Conservation (phyloP, 2,888 invertebrate genomes). For the Parnassius glacialis region DNA sequence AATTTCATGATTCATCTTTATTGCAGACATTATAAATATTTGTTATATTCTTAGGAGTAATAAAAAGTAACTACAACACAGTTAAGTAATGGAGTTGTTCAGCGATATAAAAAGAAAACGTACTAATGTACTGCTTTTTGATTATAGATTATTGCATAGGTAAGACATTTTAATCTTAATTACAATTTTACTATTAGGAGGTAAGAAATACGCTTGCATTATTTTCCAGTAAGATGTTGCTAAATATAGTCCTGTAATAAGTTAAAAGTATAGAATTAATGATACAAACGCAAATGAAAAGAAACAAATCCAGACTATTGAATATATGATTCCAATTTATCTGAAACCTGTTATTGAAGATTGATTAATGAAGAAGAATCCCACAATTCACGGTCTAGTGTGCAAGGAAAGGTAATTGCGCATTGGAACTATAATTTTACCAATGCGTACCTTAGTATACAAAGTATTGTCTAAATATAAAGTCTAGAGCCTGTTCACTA, state of each 20-base stretch:
- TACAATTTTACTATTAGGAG: no score
- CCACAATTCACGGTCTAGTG: slow-evolving; percentile 25
- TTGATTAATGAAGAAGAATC: slow-evolving; percentile 27
- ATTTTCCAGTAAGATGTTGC: no score
- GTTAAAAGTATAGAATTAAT: no score
- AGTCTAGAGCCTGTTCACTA: slow-evolving; percentile 57
- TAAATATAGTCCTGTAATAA: no score
- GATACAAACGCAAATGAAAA: no score
- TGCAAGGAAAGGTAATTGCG: slow-evolving; percentile 15
- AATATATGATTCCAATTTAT: slow-evolving; percentile 14
- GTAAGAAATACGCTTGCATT: no score
- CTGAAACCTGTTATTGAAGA: slow-evolving; percentile 25
- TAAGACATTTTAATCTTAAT: no score
- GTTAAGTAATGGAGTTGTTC: not conserved
- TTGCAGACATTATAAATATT: not conserved
- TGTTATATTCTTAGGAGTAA: no score
- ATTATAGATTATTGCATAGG: not conserved
- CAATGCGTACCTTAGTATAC: slow-evolving; percentile 16
- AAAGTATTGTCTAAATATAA: no score
- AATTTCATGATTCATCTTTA: not conserved
- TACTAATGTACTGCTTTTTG: not conserved
- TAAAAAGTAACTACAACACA: not conserved
- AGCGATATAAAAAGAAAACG: not conserved
- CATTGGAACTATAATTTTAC: slow-evolving; percentile 6
- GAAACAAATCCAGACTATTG: no score